Evolutionary conservation across 1,140 invertebrate genomes (phyloP), one percentile per base, ranked within the genome.

Genomic region (Drosophila lini): DNA sequence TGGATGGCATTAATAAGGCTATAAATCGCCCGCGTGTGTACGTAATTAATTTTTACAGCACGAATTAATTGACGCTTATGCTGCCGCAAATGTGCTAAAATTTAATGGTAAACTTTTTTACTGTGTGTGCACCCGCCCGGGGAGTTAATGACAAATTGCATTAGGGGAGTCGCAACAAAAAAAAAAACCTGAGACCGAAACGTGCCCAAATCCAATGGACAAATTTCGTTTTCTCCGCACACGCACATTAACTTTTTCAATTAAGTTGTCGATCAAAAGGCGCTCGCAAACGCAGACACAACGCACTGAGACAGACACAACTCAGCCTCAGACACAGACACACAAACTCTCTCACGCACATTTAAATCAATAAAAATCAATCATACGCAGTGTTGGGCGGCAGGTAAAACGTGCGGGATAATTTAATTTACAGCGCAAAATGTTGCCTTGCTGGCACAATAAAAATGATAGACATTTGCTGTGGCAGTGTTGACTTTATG

Each of bases 331-430:
- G 16, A 28, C 19, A 40, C 41, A 42, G n/a, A 47, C 41, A 25
- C 25, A 28, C 25, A 58, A 38, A 47, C 65, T 36, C 52, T 50
- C 52, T 55, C 55, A 78, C 63, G 47, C 64, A 48, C 69, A 88
- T 83, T 82, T 68, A 68, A 86, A 83, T 86, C 79, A 88, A 86
- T 86, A 82, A 80, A 88, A 82, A 86, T 86, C 83, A 88, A 89
- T 88, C 84, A 83, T 77, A 88, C 71, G 83, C 80, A 61, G 59
- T 53, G 65, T 55, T 48, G 69, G 53, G 15, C 50, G 62, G 36
- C 82, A 78, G 74, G 62, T 83, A 69, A 82, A 85, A 81, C 79
- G 74, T 78, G 67, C 68, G 44, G 40, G 57, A 67, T 85, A 85
- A 85, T 86, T 85, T 63, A 67, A 85, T 85, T 86, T 86, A 59